A percentile compares a stretch with the other conserved stretches of the same genome.
Conservation (phyloP, 2,113 vertebrate species). For the Cairina moschata region DNA sequence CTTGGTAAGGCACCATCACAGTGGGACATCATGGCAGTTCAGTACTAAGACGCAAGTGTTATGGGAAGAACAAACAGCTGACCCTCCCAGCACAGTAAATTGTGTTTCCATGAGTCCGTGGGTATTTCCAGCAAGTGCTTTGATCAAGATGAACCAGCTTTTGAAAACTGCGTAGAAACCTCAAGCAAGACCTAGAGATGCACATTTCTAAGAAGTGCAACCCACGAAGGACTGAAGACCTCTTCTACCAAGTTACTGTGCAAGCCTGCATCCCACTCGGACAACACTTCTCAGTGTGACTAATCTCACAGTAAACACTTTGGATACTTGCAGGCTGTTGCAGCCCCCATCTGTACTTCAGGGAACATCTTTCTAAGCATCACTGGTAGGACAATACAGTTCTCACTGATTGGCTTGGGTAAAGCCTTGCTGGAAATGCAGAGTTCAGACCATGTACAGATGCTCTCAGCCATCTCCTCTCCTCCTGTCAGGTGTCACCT, state of each 20-base stretch:
- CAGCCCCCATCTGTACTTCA: not conserved
- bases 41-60: not conserved
- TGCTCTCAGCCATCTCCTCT: not conserved
- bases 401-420: not conserved
- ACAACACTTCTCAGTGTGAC: not conserved
- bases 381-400: not conserved
- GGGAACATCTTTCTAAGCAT: not conserved
- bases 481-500: not conserved
- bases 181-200: not conserved
- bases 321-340: not conserved
- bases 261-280: not conserved
- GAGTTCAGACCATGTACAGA: not conserved
- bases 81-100: not conserved
- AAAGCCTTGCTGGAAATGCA: not conserved
- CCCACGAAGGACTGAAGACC: not conserved
- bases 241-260: not conserved
- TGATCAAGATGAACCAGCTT: not conserved
- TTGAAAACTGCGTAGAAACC: not conserved
- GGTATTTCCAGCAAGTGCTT: slow-evolving; percentile 4
- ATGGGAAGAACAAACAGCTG: not conserved
- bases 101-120: not conserved
- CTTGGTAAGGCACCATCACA: not conserved
- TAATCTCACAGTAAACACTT: not conserved
- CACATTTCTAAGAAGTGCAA: not conserved
- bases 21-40: rapidly evolving